Evolutionary conservation across 2,888 invertebrate genomes (phyloP), one percentile per base, ranked within the genome.

Genomic region (Liodrosophila aerea): DNA sequence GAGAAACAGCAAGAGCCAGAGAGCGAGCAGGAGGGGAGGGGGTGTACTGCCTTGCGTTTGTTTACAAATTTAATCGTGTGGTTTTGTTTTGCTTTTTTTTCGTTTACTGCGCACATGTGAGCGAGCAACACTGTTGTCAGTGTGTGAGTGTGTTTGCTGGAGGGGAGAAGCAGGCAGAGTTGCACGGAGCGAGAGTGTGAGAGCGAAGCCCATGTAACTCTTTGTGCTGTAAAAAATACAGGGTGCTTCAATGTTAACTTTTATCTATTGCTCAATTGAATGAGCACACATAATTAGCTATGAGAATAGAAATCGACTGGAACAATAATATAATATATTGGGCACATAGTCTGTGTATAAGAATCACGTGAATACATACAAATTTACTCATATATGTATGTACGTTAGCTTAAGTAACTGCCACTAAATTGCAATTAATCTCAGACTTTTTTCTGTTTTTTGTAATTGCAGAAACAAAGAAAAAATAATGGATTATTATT

Each of bases 61-160:
- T 82, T 78, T 78, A 78, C 78, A 78, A 22, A 75, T 70, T 70
- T 49, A 60, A 69, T 37, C 64, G 37, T 40, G 60, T 52, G 68
- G 51, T 40, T 58, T 54, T 76, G 51, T 69, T 72, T 75, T 77
- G 22, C 22, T 64, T 54, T 45, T 56, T 52, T 62, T 74, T 66
- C 53, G 49, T 66, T 78, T 68, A 61, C 73, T 77, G 82, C 82
- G 78, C 77, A 81, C 77, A 81, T 78, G 75, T 74, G 70, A 78
- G 65, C 36, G 13, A 60, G 50, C 52, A 58, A 45, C 50, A 50
- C 57, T 44, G 12, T 18, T 27, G 13, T 22, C 1, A 41, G 29
- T 45, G 7, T 47, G 16, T 44, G 37, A 44, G 18, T 45, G 27
- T 54, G 0, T 54, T 0, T 44, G 41, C 31, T 44, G 43, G 51